Base-by-base conservation (phyloP, 2,113 vertebrate genomes). In the Pao palembangensis region DNA sequence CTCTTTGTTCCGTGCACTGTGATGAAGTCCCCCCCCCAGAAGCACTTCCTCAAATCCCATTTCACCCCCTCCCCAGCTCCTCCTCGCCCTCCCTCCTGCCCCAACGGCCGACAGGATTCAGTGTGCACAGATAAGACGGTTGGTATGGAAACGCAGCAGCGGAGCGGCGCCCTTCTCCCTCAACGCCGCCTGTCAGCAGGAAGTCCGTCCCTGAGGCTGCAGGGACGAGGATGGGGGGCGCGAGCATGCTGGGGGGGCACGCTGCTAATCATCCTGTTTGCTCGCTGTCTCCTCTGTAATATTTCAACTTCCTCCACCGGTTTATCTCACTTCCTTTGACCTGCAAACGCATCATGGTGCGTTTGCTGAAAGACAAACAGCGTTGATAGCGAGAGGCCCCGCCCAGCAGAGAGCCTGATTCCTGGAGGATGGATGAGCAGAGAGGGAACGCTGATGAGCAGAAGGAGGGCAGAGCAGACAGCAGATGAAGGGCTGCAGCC, bases 141-240 rank as follows among this genome's bases (percentile, higher is more conserved):
- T 84, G 83, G 79, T 75, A 77, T 76, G 74, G 85, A 79, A 84
- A 83, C 68, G 51, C 79, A 85, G 80, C 81, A 81, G 75, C 64
- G 75, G 74, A 77, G 74, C 65, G 57, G 63, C 61, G 78, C 78
- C 84, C 79, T 60, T 73, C 55, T 67, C 41, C 71, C 70, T 80
- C 77, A 83, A 78, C 64, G 64, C 79, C 76, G 84, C 81, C 28
- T 19, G 64, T 56, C 44, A 49, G 58, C 61, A 44, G 46, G 42
- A 49, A 57, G 58, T 67, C 41, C 34, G 55, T 62, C 3, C 44
- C 57, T 31, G 51, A 79, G 2, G 63, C 80, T 67, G 68, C 64
- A 57, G 77, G 74, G 71, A 53, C 21, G 70, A 55, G 50, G 60
- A 52, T 25, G 51, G 25, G 54, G 44, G 23, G 62, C 59, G 66